Evolutionary conservation across 1,140 invertebrate species (phyloP).

Genomic region (Drosophila baimaii): DNA sequence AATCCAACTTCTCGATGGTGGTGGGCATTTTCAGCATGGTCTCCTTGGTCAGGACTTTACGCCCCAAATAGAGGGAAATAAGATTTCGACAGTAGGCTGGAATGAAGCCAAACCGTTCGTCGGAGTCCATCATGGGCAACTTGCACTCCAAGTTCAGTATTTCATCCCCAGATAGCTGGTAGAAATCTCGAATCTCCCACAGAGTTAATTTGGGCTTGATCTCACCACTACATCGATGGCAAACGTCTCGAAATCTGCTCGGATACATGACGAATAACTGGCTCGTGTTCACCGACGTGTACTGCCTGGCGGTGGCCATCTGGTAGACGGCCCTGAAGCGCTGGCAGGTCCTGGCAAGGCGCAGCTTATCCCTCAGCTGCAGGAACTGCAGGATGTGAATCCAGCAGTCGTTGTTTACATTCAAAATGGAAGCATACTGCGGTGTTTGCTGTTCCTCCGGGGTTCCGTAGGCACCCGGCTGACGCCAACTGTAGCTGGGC

Average conservation of each 20-base stretch:
- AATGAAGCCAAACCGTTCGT: slow-evolving; percentile 32
- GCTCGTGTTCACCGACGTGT: slow-evolving; percentile 26
- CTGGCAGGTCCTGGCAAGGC: slow-evolving; percentile 45
- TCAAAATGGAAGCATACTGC: slow-evolving; percentile 22
- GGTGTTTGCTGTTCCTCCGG: neutral
- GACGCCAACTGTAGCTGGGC: slow-evolving; percentile 70
- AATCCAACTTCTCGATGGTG: slow-evolving; percentile 24
- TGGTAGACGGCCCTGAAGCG: slow-evolving; percentile 40
- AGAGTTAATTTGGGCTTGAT: slow-evolving; percentile 37
- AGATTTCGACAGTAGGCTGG: slow-evolving; percentile 27
- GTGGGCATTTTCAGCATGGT: slow-evolving; percentile 26
- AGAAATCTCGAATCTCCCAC: slow-evolving; percentile 67
- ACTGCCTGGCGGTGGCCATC: neutral
- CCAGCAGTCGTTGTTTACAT: slow-evolving; percentile 49
- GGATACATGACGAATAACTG: slow-evolving; percentile 41
- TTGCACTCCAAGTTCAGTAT: slow-evolving; percentile 18
- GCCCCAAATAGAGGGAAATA: neutral
- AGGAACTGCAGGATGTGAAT: slow-evolving; percentile 23
- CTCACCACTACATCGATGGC: neutral
- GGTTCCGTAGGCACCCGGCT: slow-evolving; percentile 49
- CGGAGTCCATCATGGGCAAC: neutral
- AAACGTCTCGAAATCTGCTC: slow-evolving; percentile 26
- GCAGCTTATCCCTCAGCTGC: slow-evolving; percentile 34
- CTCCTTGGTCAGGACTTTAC: neutral
- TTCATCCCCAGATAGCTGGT: slow-evolving; percentile 44